These are phyloP conservation scores for Ammospiza caudacuta DNA, from an alignment of 2,113 vertebrate species.

Conservation along the genomic window DNA sequence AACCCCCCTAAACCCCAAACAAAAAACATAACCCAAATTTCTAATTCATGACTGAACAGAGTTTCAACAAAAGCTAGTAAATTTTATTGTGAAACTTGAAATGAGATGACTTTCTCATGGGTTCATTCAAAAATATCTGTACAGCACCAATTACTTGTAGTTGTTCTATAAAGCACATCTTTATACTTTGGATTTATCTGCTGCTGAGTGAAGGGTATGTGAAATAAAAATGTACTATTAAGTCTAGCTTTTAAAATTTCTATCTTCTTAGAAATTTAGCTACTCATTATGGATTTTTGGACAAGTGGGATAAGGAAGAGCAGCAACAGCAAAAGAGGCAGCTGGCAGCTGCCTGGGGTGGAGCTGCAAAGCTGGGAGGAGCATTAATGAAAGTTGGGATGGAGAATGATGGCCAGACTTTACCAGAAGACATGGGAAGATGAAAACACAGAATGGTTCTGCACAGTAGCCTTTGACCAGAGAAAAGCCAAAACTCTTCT, in stretches of 20 bases:
- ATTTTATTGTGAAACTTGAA: neutral
- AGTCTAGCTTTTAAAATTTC: neutral
- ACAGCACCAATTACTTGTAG: neutral
- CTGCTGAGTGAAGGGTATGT: neutral
- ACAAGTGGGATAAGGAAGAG: neutral
- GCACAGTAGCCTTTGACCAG: neutral
- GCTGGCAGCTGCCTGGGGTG: constrained; percentile 5
- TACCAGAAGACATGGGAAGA: neutral
- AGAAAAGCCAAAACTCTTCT: neutral
- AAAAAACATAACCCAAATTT: neutral
- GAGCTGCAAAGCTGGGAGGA: neutral
- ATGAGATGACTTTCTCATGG: neutral
- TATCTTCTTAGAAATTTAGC: constrained; percentile 7
- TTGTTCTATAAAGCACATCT: neutral
- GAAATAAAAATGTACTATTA: neutral
- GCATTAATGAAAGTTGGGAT: rapidly evolving
- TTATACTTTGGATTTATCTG: neutral
- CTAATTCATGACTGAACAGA: neutral
- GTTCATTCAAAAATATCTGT: neutral
- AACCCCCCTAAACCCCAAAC: neutral
- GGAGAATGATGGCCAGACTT: neutral
- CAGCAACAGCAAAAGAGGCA: constrained; percentile 1
- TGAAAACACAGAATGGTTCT: neutral
- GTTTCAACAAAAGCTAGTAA: neutral
- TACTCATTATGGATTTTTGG: neutral